Conservation (phyloP, 2,888 invertebrate genomes). For the Acrobasis repandana region DNA sequence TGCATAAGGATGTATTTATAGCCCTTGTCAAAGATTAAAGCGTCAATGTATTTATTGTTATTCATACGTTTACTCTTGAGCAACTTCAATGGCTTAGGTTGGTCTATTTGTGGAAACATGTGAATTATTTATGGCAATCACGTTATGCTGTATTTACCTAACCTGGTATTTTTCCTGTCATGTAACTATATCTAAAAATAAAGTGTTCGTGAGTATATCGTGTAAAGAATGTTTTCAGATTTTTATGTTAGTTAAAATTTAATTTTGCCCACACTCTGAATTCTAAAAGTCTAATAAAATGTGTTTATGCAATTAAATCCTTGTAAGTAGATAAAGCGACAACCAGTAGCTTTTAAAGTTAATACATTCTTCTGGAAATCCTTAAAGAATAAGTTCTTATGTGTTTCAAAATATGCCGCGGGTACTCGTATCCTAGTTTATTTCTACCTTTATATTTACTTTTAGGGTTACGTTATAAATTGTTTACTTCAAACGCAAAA, state of each 20-base stretch:
- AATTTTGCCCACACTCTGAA: too few species aligned
- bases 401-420: too few species aligned
- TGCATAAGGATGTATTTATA: conserved; percentile 4
- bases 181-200: neutral
- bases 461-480: neutral
- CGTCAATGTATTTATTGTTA: neutral
- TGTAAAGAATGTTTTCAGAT: too few species aligned
- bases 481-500: conserved; percentile 27
- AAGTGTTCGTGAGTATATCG: neutral
- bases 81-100: neutral
- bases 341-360: too few species aligned
- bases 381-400: too few species aligned
- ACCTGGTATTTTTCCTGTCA: neutral
- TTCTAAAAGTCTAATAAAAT: too few species aligned
- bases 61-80: neutral
- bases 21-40: neutral
- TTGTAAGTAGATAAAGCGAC: too few species aligned
- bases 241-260: too few species aligned
- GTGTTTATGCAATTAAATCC: too few species aligned
- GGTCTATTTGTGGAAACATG: neutral
- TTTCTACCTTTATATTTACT: neutral
- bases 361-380: too few species aligned
- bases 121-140: conserved; percentile 2
- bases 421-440: too few species aligned
- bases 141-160: neutral